Conservation (phyloP, 2,113 vertebrate species). For the Ornithorhynchus anatinus region DNA sequence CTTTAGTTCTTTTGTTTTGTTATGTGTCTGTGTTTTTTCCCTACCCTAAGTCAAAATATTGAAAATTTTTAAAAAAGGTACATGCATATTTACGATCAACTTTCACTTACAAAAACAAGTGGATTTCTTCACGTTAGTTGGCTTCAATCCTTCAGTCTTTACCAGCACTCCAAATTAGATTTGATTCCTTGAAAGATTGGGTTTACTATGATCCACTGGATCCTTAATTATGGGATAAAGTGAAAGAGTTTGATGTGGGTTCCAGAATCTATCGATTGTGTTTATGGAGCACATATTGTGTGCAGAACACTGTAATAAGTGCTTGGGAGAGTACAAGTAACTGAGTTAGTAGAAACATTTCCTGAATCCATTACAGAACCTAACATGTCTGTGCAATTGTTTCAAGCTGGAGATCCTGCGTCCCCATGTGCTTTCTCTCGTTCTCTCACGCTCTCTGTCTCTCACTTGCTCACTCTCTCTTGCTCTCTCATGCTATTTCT, state of each 20-base stretch:
- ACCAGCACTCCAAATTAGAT: background rate
- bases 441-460: too few species aligned
- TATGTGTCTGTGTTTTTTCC: background rate
- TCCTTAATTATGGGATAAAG: background rate
- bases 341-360: too few species aligned
- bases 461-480: too few species aligned
- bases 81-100: background rate
- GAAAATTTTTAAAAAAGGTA: background rate
- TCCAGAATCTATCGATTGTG: background rate
- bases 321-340: too few species aligned
- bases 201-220: background rate
- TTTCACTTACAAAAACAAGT: background rate
- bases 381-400: too few species aligned
- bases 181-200: background rate
- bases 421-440: too few species aligned
- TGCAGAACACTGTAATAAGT: too few species aligned
- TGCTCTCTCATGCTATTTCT: too few species aligned
- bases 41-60: accelerated
- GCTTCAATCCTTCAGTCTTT: background rate
- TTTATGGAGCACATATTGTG: too few species aligned
- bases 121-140: background rate
- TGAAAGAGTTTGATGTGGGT: background rate
- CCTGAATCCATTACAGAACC: too few species aligned
- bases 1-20: background rate
- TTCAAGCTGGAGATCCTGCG: too few species aligned